Conservation (phyloP, 2,113 vertebrate species). For the Xyliphius kryptos region DNA sequence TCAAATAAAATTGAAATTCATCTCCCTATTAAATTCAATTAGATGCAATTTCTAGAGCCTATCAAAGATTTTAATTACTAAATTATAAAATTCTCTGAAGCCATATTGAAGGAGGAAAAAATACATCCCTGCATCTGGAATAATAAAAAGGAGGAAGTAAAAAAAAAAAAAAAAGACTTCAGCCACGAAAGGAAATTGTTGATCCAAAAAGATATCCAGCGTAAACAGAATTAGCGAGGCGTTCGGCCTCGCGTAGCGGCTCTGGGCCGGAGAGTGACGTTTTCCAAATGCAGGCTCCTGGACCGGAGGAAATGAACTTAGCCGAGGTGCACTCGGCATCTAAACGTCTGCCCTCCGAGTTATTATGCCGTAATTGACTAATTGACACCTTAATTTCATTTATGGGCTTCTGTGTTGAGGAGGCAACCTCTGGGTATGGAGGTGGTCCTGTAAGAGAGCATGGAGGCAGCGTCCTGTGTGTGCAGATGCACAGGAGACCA, state of each 20-base stretch:
- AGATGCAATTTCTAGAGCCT: constrained; percentile 99
- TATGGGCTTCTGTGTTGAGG: constrained; percentile 72
- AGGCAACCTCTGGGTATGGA: constrained; percentile 70
- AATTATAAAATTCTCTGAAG: constrained; percentile 99
- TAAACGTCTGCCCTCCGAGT: constrained; percentile 75
- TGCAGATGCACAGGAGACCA: no score
- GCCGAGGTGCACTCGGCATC: constrained; percentile 69
- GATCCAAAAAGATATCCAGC: constrained; percentile 74
- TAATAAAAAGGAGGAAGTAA: no score
- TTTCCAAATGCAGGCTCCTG: constrained; percentile 65
- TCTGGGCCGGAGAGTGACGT: constrained; percentile 71
- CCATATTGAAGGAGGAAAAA: no score
- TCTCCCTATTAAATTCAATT: constrained; percentile 99
- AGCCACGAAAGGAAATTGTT: constrained; percentile 79
- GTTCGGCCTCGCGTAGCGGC: no score
- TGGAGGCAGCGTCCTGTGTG: no score
- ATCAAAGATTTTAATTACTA: constrained; percentile 99
- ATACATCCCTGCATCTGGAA: constrained; percentile 79
- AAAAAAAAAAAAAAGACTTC: constrained; percentile 45
- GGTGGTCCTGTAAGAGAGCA: no score
- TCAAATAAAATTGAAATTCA: constrained; percentile 99
- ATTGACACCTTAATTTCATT: constrained; percentile 82
- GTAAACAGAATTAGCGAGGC: constrained; percentile 73
- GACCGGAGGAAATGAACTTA: constrained; percentile 72
- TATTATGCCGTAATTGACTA: constrained; percentile 75